Evolutionary conservation across 2,797 vertebrate species (phyloP).

Genomic region (Smutsia temminckii): DNA sequence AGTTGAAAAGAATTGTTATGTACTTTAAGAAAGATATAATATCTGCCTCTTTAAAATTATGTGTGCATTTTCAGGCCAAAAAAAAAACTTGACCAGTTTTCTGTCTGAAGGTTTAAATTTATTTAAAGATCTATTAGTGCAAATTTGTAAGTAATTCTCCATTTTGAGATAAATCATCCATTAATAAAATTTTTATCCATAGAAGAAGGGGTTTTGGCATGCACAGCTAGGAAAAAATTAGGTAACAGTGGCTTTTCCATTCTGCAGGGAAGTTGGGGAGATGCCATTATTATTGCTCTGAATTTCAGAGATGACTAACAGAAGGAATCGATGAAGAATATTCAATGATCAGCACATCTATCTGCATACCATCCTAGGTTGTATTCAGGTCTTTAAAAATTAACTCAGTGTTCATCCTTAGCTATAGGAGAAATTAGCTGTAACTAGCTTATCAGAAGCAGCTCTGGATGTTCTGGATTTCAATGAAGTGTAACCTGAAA

Average conservation of each 20-base stretch:
- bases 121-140: not conserved
- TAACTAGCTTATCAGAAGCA: not conserved
- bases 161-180: not conserved
- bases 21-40: not conserved
- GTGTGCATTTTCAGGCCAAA: not conserved
- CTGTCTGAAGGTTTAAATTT: not conserved
- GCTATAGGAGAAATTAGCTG: not conserved
- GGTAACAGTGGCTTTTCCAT: not conserved
- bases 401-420: not conserved
- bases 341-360: not conserved
- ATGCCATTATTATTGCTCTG: not conserved
- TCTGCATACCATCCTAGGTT: not conserved
- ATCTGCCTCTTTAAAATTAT: not conserved
- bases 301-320: not conserved
- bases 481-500: not conserved
- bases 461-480: not conserved
- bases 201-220: not conserved
- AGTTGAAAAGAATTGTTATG: not conserved
- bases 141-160: not conserved
- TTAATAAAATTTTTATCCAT: not conserved
- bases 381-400: not conserved
- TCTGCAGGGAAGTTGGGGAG: not conserved
- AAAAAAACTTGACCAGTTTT: not conserved
- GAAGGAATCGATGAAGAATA: not conserved
- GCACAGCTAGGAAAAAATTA: not conserved